phyloP scores from a whole-genome alignment of 2,797 vertebrate genomes.

The Gymnopithys bicolor region DNA sequence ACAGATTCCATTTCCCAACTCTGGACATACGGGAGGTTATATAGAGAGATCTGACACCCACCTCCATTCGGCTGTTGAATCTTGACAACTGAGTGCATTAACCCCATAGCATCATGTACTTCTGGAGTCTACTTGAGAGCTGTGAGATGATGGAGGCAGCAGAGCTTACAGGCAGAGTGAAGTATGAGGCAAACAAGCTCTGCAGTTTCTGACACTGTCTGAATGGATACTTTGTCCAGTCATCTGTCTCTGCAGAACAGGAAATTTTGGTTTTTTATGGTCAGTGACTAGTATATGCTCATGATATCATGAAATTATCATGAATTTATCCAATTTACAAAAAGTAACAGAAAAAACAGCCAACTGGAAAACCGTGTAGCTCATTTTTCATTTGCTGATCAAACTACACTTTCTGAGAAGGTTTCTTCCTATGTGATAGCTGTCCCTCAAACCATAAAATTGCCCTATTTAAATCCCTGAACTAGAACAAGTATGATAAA shows the following conservation, averaged over 20 bases:
- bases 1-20: conserved; percentile 42
- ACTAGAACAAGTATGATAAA: neutral
- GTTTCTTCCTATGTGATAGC: neutral
- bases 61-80: conserved; percentile 47
- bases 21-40: conserved; percentile 31
- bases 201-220: neutral
- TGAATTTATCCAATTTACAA: accelerated
- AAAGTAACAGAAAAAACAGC: neutral
- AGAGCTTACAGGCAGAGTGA: neutral
- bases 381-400: neutral
- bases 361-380: neutral
- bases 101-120: neutral
- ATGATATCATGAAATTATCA: neutral
- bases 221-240: neutral
- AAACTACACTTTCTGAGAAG: neutral
- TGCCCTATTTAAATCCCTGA: neutral
- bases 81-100: neutral
- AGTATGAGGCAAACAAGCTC: neutral
- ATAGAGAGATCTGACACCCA: conserved; percentile 61
- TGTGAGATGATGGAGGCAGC: neutral
- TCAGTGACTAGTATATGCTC: neutral
- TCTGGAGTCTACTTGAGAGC: neutral
- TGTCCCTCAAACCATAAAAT: neutral
- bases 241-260: neutral
- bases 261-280: neutral